phyloP scores from a whole-genome alignment of 1,140 invertebrate genomes.

The Drosophila baimaii region DNA sequence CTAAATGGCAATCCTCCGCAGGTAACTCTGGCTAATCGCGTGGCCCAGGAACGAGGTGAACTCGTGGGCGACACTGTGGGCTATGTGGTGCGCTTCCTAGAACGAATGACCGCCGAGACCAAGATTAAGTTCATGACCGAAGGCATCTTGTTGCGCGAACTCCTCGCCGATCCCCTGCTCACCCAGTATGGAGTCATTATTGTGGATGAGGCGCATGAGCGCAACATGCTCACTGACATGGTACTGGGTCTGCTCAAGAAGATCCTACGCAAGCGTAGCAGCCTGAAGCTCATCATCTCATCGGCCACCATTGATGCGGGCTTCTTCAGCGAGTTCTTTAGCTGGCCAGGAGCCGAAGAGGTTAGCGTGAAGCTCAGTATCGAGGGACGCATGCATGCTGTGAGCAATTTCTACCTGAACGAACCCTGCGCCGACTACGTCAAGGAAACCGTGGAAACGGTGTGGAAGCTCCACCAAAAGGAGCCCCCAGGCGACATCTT shows the following conservation, averaged over 20 bases:
- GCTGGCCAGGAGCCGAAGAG: conserved; percentile 86
- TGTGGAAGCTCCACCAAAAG: conserved; percentile 94
- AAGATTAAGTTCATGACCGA: conserved; percentile 98
- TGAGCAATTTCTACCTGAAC: conserved; percentile 93
- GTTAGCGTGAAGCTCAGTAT: conserved; percentile 94
- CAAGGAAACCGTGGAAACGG: conserved; percentile 93
- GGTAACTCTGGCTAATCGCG: conserved; percentile 93
- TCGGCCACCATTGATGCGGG: conserved; percentile 98
- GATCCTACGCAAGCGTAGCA: conserved; percentile 93
- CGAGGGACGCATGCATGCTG: conserved; percentile 94
- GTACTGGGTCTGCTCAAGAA: conserved; percentile 97
- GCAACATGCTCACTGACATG: conserved; percentile 96
- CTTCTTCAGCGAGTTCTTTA: conserved; percentile 94
- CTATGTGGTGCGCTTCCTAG: conserved; percentile 96
- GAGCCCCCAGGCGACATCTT: conserved; percentile 95
- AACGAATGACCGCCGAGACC: conserved; percentile 89
- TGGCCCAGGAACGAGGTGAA: conserved; percentile 94
- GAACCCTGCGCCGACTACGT: conserved; percentile 97
- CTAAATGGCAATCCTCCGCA: neutral
- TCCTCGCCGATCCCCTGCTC: conserved; percentile 97
- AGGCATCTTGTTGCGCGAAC: conserved; percentile 96
- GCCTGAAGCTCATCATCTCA: conserved; percentile 94
- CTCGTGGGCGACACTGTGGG: conserved; percentile 94
- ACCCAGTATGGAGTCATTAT: conserved; percentile 95
- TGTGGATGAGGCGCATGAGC: conserved; percentile 98